Evolutionary conservation across 2,797 vertebrate genomes (phyloP).

Genomic region (Sphenopsis melanotis): DNA sequence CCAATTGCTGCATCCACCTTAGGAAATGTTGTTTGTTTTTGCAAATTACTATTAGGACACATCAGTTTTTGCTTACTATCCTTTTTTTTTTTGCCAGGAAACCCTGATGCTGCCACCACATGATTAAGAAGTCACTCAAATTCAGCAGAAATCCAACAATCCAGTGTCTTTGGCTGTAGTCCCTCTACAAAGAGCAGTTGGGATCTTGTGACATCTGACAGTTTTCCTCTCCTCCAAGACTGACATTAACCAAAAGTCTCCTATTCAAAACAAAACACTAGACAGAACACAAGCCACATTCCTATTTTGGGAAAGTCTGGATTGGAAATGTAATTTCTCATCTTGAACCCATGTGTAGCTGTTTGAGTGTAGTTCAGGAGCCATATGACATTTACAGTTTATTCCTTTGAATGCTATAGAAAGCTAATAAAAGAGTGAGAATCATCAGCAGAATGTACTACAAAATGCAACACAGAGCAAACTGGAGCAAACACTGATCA

Average conservation of each 20-base stretch:
- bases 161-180: neutral
- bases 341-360: conserved; percentile 32
- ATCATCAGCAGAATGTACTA: neutral
- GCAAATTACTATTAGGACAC: neutral
- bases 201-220: neutral
- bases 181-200: neutral
- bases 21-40: neutral
- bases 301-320: conserved; percentile 29
- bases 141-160: neutral
- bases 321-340: neutral
- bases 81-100: neutral
- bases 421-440: neutral
- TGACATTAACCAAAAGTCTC: conserved; percentile 18
- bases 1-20: neutral
- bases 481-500: neutral
- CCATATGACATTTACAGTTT: neutral
- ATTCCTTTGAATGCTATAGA: neutral
- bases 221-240: neutral
- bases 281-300: conserved; percentile 1
- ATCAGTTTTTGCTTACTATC: neutral
- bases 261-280: neutral
- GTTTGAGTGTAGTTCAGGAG: neutral
- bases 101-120: neutral
- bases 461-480: neutral
- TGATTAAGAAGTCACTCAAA: neutral